Conservation (phyloP, 2,797 vertebrate species). For the Malacoraja senta region DNA sequence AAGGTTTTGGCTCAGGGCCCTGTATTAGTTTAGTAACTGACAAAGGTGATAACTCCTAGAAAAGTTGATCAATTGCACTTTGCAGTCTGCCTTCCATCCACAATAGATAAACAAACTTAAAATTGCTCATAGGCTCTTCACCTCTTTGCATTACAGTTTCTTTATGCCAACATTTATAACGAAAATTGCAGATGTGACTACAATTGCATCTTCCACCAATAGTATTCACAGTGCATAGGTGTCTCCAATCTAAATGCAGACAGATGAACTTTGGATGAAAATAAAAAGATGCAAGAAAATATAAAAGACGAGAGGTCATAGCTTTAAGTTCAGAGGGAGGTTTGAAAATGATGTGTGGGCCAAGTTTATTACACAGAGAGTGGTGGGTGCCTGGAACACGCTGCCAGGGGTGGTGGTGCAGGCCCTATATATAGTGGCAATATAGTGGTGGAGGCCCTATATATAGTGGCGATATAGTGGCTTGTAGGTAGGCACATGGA, state of each 20-base stretch:
- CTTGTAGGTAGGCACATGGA: too few species aligned
- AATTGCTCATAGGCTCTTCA: not conserved
- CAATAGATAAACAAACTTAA: not conserved
- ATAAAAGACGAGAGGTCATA: not conserved
- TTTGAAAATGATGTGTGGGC: too few species aligned
- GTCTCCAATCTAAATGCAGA: not conserved
- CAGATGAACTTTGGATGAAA: not conserved
- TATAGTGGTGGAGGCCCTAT: too few species aligned
- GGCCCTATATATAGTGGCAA: too few species aligned
- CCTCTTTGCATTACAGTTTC: not conserved
- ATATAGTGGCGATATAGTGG: too few species aligned
- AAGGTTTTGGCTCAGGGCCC: too few species aligned
- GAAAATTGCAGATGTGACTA: not conserved
- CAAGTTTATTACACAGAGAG: too few species aligned
- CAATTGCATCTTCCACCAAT: not conserved
- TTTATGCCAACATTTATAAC: not conserved
- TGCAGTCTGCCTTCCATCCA: not conserved
- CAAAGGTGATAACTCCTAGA: not conserved
- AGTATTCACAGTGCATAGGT: not conserved
- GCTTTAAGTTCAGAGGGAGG: too few species aligned
- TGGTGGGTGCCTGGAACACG: too few species aligned
- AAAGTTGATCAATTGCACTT: not conserved
- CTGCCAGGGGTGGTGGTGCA: too few species aligned
- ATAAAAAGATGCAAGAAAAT: not conserved
- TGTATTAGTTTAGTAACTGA: too few species aligned